Base-by-base conservation (phyloP, 1,140 invertebrate species). In the Drosophila leontia region DNA sequence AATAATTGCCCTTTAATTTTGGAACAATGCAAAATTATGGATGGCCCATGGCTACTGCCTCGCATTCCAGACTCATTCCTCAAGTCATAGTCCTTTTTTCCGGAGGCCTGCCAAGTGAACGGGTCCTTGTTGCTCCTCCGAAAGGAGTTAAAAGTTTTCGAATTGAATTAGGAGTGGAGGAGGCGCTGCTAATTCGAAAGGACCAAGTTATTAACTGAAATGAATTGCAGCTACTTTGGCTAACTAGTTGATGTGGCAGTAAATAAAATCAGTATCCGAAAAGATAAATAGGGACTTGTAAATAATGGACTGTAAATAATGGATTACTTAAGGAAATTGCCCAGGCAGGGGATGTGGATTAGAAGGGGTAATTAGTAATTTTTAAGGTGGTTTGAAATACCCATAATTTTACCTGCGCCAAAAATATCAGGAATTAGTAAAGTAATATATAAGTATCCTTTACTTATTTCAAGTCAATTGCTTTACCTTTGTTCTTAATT, bases 1-100 rank as follows among this genome's bases (percentile, higher is more conserved):
- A 82, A 82, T 82, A 82, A 82, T 82, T 82, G 80, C 80, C 74
- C 80, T 82, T 82, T 82, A 82, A 82, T 82, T 82, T 82, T 75
- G 74, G 63, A 82, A 82, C 80, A 82, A 82, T 82, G 80, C 63
- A 82, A 82, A 82, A 82, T 82, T 82, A 82, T 82, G 77, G 82
- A 82, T 82, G 80, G 75, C 74, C 68, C 48, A 81, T 53, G 51
- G 72, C 63, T 64, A 29, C 9, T 34, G 34, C 45, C 53, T 23
- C 13, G 19, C 53, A 63, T 70, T 74, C 47, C 67, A 63, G 45
- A 61, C 74, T 42, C 60, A 59, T 64, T 53, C 48, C 71, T 57
- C 19, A 56, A 42, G 45, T n/a, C 48, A 32, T 34, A 37, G 64
- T 39, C 34, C 26, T 35, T 39, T 37, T 55, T 23, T 15, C 34